Percentiles rank a stretch among this genome's conserved stretches.
Conservation (phyloP, 2,888 invertebrate genomes). For the Sabatieria punctata region DNA sequence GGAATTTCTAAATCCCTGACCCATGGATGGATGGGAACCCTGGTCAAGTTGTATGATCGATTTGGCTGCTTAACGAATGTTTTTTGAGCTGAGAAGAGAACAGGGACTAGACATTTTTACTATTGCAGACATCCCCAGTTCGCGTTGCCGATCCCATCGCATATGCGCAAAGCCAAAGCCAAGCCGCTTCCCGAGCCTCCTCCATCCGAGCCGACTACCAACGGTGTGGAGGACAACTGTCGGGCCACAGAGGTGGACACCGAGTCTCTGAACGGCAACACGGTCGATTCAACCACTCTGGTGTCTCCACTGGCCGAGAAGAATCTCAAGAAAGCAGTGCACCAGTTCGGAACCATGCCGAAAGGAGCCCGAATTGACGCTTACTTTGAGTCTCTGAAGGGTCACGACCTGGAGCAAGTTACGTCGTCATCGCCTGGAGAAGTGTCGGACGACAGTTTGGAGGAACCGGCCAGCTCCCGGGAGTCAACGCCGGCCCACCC, state of each 20-base stretch:
- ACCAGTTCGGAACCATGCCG: constrained; percentile 90
- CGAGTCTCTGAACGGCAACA: no score
- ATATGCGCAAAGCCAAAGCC: constrained; percentile 21
- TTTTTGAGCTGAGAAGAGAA: no score
- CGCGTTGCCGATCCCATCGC: constrained; percentile 18
- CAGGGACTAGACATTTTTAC: no score
- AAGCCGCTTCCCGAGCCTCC: no score
- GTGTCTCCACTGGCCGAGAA: constrained; percentile 19
- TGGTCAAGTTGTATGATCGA: no score
- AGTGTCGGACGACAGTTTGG: constrained; percentile 10
- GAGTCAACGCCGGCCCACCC: background rate
- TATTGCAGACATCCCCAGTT: constrained; percentile 9
- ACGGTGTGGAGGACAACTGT: background rate
- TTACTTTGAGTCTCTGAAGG: constrained; percentile 65
- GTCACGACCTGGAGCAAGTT: constrained; percentile 1
- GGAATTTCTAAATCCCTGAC: no score
- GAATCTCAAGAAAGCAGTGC: constrained; percentile 40
- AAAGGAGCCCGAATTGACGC: constrained; percentile 91
- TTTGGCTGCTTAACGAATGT: no score
- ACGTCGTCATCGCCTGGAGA: background rate
- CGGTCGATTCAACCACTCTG: no score
- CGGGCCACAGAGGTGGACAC: background rate
- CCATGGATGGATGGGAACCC: no score
- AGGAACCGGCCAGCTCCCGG: background rate
- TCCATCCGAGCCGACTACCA: no score